Percentiles rank a stretch among this genome's conserved stretches.
Evolutionary conservation across 2,888 invertebrate species (phyloP).

Genomic region (Lutraria lutraria): DNA sequence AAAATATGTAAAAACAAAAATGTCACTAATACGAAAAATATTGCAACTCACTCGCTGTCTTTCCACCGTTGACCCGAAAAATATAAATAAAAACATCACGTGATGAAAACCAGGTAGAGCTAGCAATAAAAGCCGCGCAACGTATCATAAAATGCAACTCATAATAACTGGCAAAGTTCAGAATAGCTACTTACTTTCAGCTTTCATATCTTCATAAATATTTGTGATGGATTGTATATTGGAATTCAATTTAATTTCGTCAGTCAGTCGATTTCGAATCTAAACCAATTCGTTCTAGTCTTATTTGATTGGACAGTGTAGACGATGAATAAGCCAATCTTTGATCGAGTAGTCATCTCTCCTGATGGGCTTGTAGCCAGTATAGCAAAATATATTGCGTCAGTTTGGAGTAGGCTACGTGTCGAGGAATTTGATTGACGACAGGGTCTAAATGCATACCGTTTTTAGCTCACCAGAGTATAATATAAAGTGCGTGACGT

Average conservation of each 20-base stretch:
- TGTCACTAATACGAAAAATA: not conserved
- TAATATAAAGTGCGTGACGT: too few relatives aligned
- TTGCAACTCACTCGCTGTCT: not conserved
- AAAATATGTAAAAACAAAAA: not conserved
- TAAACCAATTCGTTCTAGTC: not conserved
- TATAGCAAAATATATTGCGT: not conserved
- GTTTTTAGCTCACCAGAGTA: too few relatives aligned
- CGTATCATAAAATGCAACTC: not conserved
- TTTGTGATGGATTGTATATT: not conserved
- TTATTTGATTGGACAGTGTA: not conserved
- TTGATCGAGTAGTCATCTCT: not conserved
- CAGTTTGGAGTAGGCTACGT: not conserved
- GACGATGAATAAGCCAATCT: not conserved
- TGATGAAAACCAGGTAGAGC: slow-evolving; percentile 1
- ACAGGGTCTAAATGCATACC: too few relatives aligned
- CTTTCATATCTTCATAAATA: not conserved
- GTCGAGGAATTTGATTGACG: too few relatives aligned
- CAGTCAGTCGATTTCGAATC: not conserved
- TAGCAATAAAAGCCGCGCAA: not conserved
- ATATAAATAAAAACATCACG: slow-evolving; percentile 21
- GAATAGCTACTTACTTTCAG: not conserved
- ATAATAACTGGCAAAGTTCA: not conserved
- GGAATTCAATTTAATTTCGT: not conserved
- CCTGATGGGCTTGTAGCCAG: not conserved
- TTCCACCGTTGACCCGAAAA: slow-evolving; percentile 6